phyloP scores from a whole-genome alignment of 1,140 invertebrate species.

The Conopomorpha cramerella region DNA sequence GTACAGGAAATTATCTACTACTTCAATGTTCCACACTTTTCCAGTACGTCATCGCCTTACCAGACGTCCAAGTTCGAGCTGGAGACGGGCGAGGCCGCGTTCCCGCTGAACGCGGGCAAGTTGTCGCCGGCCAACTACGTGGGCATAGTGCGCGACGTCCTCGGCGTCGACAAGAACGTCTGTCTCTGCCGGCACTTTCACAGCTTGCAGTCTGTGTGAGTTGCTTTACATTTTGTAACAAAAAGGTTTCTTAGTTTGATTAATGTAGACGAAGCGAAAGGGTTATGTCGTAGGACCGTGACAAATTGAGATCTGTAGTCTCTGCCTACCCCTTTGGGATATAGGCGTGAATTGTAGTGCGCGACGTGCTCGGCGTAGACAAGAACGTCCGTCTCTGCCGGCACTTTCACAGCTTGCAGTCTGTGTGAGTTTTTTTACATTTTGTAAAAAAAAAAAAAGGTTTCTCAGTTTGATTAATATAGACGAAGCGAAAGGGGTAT shows the following conservation, averaged over 20 bases:
- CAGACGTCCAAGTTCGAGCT: constrained; percentile 31
- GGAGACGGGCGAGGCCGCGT: constrained; percentile 25
- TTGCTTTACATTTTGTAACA: neutral
- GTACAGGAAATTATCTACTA: too few species aligned
- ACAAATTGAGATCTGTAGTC: too few species aligned
- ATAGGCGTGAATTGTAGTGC: too few species aligned
- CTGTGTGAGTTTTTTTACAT: constrained; percentile 55
- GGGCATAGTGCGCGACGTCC: constrained; percentile 81
- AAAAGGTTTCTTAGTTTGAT: too few species aligned
- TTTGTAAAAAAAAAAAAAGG: too few species aligned
- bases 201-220: constrained; percentile 67
- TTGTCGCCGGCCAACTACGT: constrained; percentile 78
- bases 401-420: constrained; percentile 80
- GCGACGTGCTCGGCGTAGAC: constrained; percentile 85
- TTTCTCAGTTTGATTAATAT: too few species aligned
- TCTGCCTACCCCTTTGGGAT: too few species aligned
- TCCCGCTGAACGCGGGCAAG: constrained; percentile 39
- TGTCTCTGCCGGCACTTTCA: constrained; percentile 93
- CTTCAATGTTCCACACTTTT: too few species aligned
- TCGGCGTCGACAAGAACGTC: constrained; percentile 94
- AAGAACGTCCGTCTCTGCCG: constrained; percentile 95
- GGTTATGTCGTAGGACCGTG: too few species aligned
- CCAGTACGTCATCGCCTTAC: constrained; percentile 34
- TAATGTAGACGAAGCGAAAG: too few species aligned
- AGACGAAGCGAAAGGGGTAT: too few species aligned